Evolutionary conservation across 30 jellyfish, hydroid and myxozoan species (phyloP), one percentile per base, ranked within the genome.

Genomic region (Cassiopea xamachana): DNA sequence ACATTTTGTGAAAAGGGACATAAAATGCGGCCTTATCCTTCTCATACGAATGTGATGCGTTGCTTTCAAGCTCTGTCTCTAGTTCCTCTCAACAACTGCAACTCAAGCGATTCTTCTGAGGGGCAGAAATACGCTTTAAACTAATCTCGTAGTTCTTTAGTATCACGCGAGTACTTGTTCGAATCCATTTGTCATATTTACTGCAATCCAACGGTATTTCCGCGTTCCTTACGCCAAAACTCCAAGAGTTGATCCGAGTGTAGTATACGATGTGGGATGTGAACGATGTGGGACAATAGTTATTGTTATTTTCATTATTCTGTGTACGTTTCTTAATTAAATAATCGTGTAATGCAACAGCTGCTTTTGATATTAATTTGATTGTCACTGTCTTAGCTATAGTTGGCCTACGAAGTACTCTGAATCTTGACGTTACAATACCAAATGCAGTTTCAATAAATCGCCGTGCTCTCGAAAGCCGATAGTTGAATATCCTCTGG

Each of bases 391-490:
- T 61, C 76, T 80, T 76, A 46, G 95, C 94, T 27, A 85, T 80
- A 19, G 73, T 87, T 60, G 93, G 96, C 48, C 90, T 86, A 17
- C 90, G 93, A 77, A 92, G 87, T 12, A 86, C 82, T 58, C 96
- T 73, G 74, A 86, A 92, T 16, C 96, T 73, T 8, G 89, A 43
- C 15, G 96, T 81, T 12, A 83, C 91, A 45, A 92, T 92, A 44
- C 96, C 98, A 92, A 87, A 92, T 46, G 98, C 74, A 60, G 87
- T 92, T 81, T 92, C 96, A 64, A 92, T 75, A 12, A 87, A 79
- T 49, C 96, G 50, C 55, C 90, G 71, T 27, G 93, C 91, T 45
- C 97, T 39, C 9, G 81, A 82, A 60, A 90, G 93, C 46, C 97
- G 46, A 74, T 82, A 77, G 58, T 90, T 90, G 59, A 74, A 83